These are phyloP conservation scores for Champsocephalus esox DNA, from an alignment of 2,797 vertebrate genomes.

Conservation along the genomic window DNA sequence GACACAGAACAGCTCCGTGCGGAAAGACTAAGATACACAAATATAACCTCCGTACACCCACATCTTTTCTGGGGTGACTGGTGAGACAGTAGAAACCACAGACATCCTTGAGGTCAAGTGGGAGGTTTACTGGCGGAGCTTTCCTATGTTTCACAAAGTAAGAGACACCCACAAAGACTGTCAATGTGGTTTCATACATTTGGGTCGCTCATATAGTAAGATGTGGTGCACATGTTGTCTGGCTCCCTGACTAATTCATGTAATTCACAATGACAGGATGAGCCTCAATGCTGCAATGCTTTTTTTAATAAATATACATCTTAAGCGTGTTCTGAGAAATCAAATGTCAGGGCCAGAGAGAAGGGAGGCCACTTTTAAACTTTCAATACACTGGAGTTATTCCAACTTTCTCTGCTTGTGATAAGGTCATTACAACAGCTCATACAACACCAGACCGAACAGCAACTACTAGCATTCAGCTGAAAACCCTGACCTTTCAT, in stretches of 20 bases:
- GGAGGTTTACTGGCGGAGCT: slow-evolving; percentile 62
- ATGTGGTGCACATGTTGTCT: slow-evolving; percentile 46
- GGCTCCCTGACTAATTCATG: slow-evolving; percentile 59
- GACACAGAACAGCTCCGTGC: slow-evolving; percentile 18
- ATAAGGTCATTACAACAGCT: slow-evolving; percentile 77
- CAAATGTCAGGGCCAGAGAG: slow-evolving; percentile 30
- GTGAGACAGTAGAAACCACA: slow-evolving; percentile 78
- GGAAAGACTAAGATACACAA: slow-evolving; percentile 28
- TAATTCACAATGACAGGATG: slow-evolving; percentile 51
- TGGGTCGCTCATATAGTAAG: slow-evolving; percentile 39
- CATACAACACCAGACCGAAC: slow-evolving; percentile 55
- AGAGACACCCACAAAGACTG: slow-evolving; percentile 68
- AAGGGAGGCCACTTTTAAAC: slow-evolving; percentile 41
- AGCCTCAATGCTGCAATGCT: slow-evolving; percentile 37
- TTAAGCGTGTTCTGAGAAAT: slow-evolving; percentile 37
- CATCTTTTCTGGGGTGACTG: slow-evolving; percentile 64
- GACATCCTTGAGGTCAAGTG: slow-evolving; percentile 78
- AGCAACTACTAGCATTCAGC: slow-evolving; percentile 67
- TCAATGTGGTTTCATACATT: slow-evolving; percentile 48
- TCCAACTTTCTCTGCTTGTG: slow-evolving; percentile 64
- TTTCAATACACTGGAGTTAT: slow-evolving; percentile 48
- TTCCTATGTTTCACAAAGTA: slow-evolving; percentile 64
- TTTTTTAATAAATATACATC: slow-evolving; percentile 13
- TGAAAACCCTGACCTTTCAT: slow-evolving; percentile 78
- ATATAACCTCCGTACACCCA: slow-evolving; percentile 54